Percentiles rank a stretch among this genome's conserved stretches.
These are phyloP conservation scores for Tetramorium alpestre DNA, from an alignment of 1,140 invertebrate genomes.

Conservation along the genomic window DNA sequence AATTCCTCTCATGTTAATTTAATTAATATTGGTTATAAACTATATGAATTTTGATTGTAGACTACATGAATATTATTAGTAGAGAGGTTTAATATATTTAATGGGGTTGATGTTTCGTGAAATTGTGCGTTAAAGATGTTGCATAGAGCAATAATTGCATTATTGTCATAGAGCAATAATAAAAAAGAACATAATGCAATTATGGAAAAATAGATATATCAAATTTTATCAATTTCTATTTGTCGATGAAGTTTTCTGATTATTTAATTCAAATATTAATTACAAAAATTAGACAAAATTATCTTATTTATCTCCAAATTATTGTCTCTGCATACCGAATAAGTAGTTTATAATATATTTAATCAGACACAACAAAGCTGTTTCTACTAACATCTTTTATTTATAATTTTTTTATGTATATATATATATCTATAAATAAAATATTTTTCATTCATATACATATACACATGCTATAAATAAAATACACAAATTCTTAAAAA, in stretches of 20 bases:
- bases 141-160: not conserved
- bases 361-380: not conserved
- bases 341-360: not conserved
- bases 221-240: not conserved
- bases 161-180: not conserved
- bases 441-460: not conserved
- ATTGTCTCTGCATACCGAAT: not conserved
- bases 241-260: not conserved
- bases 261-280: not conserved
- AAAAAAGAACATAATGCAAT: not conserved
- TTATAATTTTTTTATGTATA: not conserved
- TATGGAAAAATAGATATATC: not conserved
- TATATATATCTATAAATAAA: not conserved
- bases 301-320: not conserved
- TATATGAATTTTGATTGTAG: not conserved
- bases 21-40: not conserved
- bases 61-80: not conserved
- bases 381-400: not conserved
- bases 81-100: not conserved
- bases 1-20: slow-evolving; percentile 12
- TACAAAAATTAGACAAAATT: not conserved
- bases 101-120: not conserved
- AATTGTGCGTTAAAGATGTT: too few species aligned
- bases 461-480: not conserved
- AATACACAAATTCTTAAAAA: not conserved